phyloP scores from a whole-genome alignment of 2,797 vertebrate species.

The Phataginus tetradactyla region DNA sequence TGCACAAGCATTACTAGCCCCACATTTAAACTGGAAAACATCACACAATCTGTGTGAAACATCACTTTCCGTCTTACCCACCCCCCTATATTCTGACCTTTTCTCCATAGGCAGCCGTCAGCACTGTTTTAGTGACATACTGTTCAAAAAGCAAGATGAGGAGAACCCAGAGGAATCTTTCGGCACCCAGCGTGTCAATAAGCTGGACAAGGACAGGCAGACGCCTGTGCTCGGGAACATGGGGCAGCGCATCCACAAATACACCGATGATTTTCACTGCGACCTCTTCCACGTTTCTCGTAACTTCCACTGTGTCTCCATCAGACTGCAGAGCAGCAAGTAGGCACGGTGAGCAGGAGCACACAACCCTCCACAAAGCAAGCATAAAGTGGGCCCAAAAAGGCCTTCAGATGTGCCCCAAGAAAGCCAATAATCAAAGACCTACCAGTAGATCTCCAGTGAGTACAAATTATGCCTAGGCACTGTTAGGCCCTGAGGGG shows the following conservation, averaged over 20 bases:
- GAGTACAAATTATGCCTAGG: rapidly evolving
- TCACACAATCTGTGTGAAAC: background rate
- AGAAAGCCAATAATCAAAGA: background rate
- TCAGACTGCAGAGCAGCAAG: slow-evolving; percentile 87
- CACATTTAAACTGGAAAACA: background rate
- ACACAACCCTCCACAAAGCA: background rate
- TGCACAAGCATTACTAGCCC: background rate
- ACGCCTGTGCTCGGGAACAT: slow-evolving; percentile 95
- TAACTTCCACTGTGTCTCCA: slow-evolving; percentile 82
- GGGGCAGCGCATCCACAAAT: slow-evolving; percentile 95
- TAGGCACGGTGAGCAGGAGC: background rate
- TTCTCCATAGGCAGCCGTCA: slow-evolving; percentile 83
- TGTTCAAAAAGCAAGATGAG: slow-evolving; percentile 94
- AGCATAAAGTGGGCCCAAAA: background rate
- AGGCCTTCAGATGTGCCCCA: background rate
- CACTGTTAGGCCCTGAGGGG: background rate
- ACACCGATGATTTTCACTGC: slow-evolving; percentile 92
- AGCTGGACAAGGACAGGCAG: slow-evolving; percentile 93
- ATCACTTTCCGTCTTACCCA: background rate
- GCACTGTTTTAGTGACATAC: slow-evolving; percentile 89
- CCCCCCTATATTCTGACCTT: slow-evolving; percentile 86
- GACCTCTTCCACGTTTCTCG: slow-evolving; percentile 85
- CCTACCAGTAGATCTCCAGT: background rate
- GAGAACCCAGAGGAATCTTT: slow-evolving; percentile 95
- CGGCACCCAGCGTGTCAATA: slow-evolving; percentile 89